Evolutionary conservation across 1,140 invertebrate genomes (phyloP).

Genomic region (Colletes gigas): DNA sequence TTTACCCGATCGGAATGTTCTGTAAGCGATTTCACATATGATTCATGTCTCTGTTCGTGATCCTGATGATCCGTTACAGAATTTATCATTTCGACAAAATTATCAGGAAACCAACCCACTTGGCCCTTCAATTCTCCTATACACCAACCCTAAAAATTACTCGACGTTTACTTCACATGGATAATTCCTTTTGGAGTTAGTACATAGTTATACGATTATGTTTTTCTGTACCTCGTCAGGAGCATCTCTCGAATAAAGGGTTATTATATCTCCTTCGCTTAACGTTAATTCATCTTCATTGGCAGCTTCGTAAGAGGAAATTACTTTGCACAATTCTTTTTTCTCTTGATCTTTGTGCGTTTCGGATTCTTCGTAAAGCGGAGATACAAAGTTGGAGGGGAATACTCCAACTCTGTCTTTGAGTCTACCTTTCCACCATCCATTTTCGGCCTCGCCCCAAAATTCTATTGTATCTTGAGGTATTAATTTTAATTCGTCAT

Average conservation of each 20-base stretch:
- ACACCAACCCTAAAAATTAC: constrained; percentile 91
- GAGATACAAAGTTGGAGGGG: constrained; percentile 95
- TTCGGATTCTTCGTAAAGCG: constrained; percentile 65
- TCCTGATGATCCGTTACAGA: constrained; percentile 65
- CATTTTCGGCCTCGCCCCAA: constrained; percentile 93
- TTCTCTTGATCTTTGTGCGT: constrained; percentile 65
- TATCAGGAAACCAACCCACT: constrained; percentile 97
- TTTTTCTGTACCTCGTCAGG: constrained; percentile 86
- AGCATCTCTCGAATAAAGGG: constrained; percentile 91
- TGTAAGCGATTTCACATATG: constrained; percentile 53
- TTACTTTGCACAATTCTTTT: constrained; percentile 90
- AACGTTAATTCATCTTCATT: constrained; percentile 97
- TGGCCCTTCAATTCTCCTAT: constrained; percentile 94
- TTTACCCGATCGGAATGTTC: constrained; percentile 68
- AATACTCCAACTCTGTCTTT: constrained; percentile 91
- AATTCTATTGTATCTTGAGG: constrained; percentile 94
- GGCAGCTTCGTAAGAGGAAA: constrained; percentile 94
- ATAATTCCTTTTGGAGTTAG: constrained; percentile 10
- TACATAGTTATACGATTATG: too few species aligned
- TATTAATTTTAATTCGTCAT: constrained; percentile 93
- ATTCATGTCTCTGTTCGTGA: constrained; percentile 68
- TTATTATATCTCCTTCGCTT: constrained; percentile 94
- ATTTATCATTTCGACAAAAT: constrained; percentile 91
- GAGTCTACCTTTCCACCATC: constrained; percentile 93
- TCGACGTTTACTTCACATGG: neutral